Percentiles rank a stretch among this genome's conserved stretches.
Evolutionary conservation across 2,888 invertebrate genomes (phyloP).

Genomic region (Cyrtodaria siliqua): DNA sequence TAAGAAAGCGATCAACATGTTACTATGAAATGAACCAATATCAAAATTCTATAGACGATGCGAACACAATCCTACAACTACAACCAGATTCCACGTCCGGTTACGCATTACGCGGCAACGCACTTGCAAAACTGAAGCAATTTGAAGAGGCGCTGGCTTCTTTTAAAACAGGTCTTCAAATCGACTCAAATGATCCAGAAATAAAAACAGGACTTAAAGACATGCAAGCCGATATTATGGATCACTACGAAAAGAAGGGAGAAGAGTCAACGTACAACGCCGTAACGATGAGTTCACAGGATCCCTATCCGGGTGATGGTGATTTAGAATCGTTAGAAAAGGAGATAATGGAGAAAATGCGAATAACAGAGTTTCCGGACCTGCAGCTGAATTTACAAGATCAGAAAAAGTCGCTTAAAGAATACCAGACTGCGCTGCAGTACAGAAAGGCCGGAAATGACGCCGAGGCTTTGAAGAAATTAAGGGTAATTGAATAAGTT

Average conservation of each 20-base stretch:
- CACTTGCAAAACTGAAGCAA: constrained; percentile 50
- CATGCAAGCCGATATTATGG: constrained; percentile 64
- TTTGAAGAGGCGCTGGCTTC: constrained; percentile 65
- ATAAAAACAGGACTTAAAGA: constrained; percentile 60
- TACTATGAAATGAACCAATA: constrained; percentile 50
- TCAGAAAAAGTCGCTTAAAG: constrained; percentile 43
- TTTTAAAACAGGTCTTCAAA: constrained; percentile 65
- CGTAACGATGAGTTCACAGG: constrained; percentile 68
- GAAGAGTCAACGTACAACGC: constrained; percentile 61
- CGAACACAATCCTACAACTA: constrained; percentile 37
- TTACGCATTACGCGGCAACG: constrained; percentile 58
- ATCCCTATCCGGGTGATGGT: constrained; percentile 71
- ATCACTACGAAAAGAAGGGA: constrained; percentile 37
- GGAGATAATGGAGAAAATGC: constrained; percentile 65
- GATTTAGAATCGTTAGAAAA: constrained; percentile 62
- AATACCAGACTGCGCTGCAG: constrained; percentile 56
- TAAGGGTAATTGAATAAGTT: constrained; percentile 30
- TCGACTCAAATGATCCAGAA: constrained; percentile 60
- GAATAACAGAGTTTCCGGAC: constrained; percentile 58
- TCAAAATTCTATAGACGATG: constrained; percentile 60
- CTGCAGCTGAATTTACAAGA: constrained; percentile 36
- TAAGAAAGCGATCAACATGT: constrained; percentile 57
- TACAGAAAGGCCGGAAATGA: constrained; percentile 59
- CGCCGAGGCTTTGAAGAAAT: constrained; percentile 46
- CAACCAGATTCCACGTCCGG: constrained; percentile 53